These are phyloP conservation scores for Pempheris klunzingeri DNA, from an alignment of 2,797 vertebrate genomes.

Conservation along the genomic window DNA sequence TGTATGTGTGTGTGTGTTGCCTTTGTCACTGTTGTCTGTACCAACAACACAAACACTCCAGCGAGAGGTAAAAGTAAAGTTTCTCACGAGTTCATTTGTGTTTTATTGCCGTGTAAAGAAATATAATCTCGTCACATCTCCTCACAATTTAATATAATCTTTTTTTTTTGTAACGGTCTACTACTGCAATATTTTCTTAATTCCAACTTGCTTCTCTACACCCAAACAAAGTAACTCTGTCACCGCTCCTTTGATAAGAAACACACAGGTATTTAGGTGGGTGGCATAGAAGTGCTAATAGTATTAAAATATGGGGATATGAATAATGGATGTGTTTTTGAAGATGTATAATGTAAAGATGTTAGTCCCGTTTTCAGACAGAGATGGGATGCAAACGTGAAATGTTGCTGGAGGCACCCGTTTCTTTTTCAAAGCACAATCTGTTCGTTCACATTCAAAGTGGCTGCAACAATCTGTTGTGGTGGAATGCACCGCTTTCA, in stretches of 20 bases:
- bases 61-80: slow-evolving; percentile 32
- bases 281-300: slow-evolving; percentile 85
- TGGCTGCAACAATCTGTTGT: slow-evolving; percentile 81
- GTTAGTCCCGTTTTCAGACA: slow-evolving; percentile 87
- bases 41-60: slow-evolving; percentile 36
- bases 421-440: slow-evolving; percentile 82
- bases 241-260: slow-evolving; percentile 64
- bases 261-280: slow-evolving; percentile 88
- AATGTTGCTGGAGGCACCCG: slow-evolving; percentile 74
- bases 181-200: slow-evolving; percentile 25
- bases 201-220: slow-evolving; percentile 37
- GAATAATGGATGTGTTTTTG: slow-evolving; percentile 94
- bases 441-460: slow-evolving; percentile 80
- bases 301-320: slow-evolving; percentile 88
- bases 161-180: slow-evolving; percentile 26
- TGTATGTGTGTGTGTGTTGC: slow-evolving; percentile 22
- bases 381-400: slow-evolving; percentile 83
- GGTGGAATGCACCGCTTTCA: slow-evolving; percentile 69
- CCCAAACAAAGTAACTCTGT: slow-evolving; percentile 48
- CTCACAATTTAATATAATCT: slow-evolving; percentile 40
- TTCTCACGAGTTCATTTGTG: slow-evolving; percentile 19
- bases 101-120: slow-evolving; percentile 5
- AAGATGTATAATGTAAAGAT: slow-evolving; percentile 92
- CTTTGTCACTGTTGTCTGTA: slow-evolving; percentile 33
- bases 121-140: slow-evolving; percentile 18